These are phyloP conservation scores for Falco naumanni DNA, from an alignment of 2,797 vertebrate species.

Conservation along the genomic window DNA sequence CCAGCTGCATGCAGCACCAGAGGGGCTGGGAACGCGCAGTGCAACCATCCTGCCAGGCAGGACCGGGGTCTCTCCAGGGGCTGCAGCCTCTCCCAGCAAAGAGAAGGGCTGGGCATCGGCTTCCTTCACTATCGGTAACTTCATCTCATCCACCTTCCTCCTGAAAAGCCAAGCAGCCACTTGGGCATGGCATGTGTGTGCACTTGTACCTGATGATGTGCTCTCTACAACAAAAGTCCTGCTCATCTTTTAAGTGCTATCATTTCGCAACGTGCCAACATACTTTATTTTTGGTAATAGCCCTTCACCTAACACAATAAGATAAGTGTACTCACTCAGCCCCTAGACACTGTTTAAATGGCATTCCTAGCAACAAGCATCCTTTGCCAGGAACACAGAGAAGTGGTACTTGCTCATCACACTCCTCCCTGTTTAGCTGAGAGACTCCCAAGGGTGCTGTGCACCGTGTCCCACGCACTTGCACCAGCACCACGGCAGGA, in stretches of 20 bases:
- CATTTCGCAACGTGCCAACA: neutral
- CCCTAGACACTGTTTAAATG: neutral
- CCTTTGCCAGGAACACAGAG: neutral
- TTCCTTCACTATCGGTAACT: neutral
- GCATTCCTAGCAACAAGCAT: neutral
- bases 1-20: neutral
- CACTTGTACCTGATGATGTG: neutral
- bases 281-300: constrained; percentile 36
- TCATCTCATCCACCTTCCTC: neutral
- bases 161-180: neutral
- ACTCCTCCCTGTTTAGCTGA: neutral
- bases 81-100: neutral
- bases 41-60: neutral
- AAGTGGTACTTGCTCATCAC: neutral
- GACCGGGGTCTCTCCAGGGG: neutral
- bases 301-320: constrained; percentile 23
- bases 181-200: neutral
- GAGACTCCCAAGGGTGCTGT: neutral
- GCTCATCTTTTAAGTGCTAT: constrained; percentile 3
- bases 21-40: neutral
- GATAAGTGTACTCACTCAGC: neutral
- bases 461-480: rapidly evolving
- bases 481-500: neutral
- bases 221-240: constrained; percentile 6
- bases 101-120: neutral